These are phyloP conservation scores for Druon quercuslanigerum DNA, from an alignment of 1,140 invertebrate species.

Conservation along the genomic window DNA sequence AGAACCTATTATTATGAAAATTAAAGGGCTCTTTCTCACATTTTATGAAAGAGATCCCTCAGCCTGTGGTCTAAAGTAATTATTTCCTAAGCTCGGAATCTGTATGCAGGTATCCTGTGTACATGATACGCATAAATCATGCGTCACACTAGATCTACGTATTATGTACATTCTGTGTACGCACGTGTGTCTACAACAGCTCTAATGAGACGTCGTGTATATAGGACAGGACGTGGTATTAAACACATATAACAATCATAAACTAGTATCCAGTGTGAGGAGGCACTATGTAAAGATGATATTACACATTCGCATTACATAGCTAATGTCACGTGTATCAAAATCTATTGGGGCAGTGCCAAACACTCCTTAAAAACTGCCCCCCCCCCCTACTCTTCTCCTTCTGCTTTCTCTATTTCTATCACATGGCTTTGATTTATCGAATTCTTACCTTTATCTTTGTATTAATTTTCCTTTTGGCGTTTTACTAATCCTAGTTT, in stretches of 20 bases:
- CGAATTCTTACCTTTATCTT: no score
- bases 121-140: constrained; percentile 30
- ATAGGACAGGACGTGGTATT: constrained; percentile 10
- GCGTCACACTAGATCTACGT: constrained; percentile 18
- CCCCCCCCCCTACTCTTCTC: no score
- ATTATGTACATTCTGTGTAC: constrained; percentile 22
- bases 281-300: background rate
- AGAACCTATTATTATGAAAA: no score
- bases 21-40: background rate
- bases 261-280: background rate
- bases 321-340: background rate
- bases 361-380: no score
- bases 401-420: no score
- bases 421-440: no score
- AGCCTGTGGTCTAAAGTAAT: background rate
- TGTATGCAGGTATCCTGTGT: constrained; percentile 6
- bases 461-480: no score
- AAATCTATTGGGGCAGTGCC: background rate
- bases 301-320: constrained; percentile 3
- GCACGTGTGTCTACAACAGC: constrained; percentile 5
- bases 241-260: constrained; percentile 26
- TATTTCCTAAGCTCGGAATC: constrained; percentile 13
- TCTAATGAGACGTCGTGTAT: constrained; percentile 21
- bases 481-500: no score
- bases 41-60: background rate